Conservation (phyloP, 2,113 vertebrate genomes). For the Thunnus thynnus region DNA sequence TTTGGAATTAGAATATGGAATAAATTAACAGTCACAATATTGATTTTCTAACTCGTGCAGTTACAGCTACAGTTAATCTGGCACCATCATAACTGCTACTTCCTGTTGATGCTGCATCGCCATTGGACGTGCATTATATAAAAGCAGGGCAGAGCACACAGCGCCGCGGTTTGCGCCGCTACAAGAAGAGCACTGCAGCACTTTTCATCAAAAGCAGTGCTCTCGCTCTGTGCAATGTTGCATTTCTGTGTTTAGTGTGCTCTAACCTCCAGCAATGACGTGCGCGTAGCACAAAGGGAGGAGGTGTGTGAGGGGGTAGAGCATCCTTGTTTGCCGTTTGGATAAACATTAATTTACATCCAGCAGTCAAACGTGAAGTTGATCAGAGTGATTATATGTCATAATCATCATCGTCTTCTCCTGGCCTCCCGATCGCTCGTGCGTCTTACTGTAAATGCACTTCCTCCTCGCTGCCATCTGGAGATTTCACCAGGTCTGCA, state of each 20-base stretch:
- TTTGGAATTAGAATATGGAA: not conserved
- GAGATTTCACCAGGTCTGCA: conserved; percentile 36
- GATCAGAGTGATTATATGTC: conserved; percentile 83
- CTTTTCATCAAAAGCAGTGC: too few relatives aligned
- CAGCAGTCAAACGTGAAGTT: conserved; percentile 81
- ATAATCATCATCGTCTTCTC: conserved; percentile 71
- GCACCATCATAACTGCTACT: too few relatives aligned
- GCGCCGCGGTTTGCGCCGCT: too few relatives aligned
- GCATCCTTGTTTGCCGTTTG: conserved; percentile 77
- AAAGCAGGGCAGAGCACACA: too few relatives aligned
- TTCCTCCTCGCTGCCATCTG: conserved; percentile 60
- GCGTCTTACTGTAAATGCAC: conserved; percentile 53
- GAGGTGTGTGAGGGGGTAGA: not conserved
- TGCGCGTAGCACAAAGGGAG: conserved; percentile 1
- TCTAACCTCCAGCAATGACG: conserved; percentile 56
- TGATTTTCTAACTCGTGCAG: not conserved
- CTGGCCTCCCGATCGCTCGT: conserved; percentile 42
- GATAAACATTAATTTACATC: conserved; percentile 84
- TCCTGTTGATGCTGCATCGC: too few relatives aligned
- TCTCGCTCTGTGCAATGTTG: too few relatives aligned
- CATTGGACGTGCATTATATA: too few relatives aligned
- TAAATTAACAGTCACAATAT: not conserved
- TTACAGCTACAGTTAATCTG: too few relatives aligned
- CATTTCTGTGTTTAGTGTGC: not conserved
- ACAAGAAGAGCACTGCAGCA: too few relatives aligned